Conservation (phyloP, 2,888 invertebrate species). For the Tillus elongatus region DNA sequence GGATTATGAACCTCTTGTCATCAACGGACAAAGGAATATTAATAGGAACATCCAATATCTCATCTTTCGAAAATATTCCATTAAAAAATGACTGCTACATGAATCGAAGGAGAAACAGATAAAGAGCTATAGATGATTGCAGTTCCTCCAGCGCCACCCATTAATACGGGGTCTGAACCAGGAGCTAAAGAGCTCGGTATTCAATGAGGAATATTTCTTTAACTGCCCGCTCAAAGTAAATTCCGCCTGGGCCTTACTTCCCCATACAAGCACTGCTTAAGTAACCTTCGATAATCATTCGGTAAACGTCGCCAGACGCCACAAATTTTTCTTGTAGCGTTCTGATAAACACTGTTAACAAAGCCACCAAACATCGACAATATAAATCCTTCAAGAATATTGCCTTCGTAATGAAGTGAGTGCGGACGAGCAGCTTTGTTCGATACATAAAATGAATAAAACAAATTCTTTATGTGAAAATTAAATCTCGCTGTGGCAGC, state of each 20-base stretch:
- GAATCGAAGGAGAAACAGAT: slow-evolving; percentile 70
- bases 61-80: slow-evolving; percentile 62
- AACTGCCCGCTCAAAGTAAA: slow-evolving; percentile 63
- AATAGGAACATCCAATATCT: slow-evolving; percentile 57
- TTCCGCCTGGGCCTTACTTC: slow-evolving; percentile 59
- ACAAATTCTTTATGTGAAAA: slow-evolving; percentile 74
- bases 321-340: slow-evolving; percentile 77
- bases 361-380: slow-evolving; percentile 43
- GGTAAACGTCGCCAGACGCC: slow-evolving; percentile 85
- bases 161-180: slow-evolving; percentile 47
- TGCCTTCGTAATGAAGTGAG: slow-evolving; percentile 63
- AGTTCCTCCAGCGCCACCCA: slow-evolving; percentile 68
- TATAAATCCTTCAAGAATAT: slow-evolving; percentile 74
- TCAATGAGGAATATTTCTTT: slow-evolving; percentile 66
- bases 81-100: slow-evolving; percentile 74
- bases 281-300: slow-evolving; percentile 62
- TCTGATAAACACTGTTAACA: slow-evolving; percentile 64
- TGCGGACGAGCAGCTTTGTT: slow-evolving; percentile 51
- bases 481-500: slow-evolving; percentile 69
- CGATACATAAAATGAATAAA: slow-evolving; percentile 69
- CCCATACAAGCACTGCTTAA: slow-evolving; percentile 75
- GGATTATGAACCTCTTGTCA: slow-evolving; percentile 64
- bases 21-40: slow-evolving; percentile 60
- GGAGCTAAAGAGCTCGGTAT: slow-evolving; percentile 75
- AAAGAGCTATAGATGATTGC: slow-evolving; percentile 77